Evolutionary conservation across 2,113 vertebrate species (phyloP).

Genomic region (Bos javanicus): DNA sequence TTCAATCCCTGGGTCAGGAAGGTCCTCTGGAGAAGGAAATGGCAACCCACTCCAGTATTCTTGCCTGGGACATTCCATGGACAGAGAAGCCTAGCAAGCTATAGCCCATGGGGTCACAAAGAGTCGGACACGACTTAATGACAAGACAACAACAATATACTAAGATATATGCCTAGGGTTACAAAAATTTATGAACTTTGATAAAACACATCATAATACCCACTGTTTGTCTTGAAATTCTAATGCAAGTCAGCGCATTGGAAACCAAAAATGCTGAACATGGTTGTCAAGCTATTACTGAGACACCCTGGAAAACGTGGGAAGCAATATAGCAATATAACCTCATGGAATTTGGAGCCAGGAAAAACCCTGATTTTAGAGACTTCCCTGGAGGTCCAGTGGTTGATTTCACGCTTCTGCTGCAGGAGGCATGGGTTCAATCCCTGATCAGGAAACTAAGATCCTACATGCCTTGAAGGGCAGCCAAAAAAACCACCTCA

Average conservation of each 20-base stretch:
- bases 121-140: neutral
- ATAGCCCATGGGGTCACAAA: neutral
- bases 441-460: neutral
- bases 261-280: constrained; percentile 13
- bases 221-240: neutral
- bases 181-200: constrained; percentile 15
- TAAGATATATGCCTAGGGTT: neutral
- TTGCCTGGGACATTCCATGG: neutral
- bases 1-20: neutral
- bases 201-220: neutral
- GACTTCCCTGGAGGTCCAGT: neutral
- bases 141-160: neutral
- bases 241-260: neutral
- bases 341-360: neutral
- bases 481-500: neutral
- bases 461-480: neutral
- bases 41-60: neutral
- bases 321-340: neutral
- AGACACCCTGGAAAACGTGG: constrained; percentile 24
- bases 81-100: neutral
- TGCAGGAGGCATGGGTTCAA: neutral
- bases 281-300: neutral
- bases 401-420: neutral
- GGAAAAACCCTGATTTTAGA: neutral
- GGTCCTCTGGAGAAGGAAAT: neutral